A percentile compares a stretch with the other conserved stretches of the same genome.
Evolutionary conservation across 2,888 invertebrate species (phyloP).

Genomic region (Apantesis nais): DNA sequence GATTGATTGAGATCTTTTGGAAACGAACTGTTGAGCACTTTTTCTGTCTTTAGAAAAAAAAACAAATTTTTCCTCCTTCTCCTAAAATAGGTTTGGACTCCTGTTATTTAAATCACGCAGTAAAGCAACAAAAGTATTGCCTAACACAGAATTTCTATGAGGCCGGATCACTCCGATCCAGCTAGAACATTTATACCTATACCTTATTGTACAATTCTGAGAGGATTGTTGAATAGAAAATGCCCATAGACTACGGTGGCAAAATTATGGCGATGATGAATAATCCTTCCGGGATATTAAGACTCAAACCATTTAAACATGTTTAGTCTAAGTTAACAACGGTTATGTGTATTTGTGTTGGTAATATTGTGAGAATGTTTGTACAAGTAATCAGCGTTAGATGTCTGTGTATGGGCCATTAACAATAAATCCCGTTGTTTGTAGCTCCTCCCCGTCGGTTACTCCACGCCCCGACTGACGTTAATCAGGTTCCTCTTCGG

Average conservation of each 20-base stretch:
- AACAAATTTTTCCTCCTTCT: no score
- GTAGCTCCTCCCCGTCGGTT: slow-evolving; percentile 58
- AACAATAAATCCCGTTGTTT: slow-evolving; percentile 80
- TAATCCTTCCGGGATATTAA: background rate
- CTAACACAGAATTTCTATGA: no score
- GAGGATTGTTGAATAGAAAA: no score
- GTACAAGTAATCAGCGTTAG: slow-evolving; percentile 69
- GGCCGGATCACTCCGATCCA: no score
- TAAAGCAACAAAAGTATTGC: no score
- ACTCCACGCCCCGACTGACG: slow-evolving; percentile 60
- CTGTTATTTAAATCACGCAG: no score
- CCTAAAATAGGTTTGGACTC: no score
- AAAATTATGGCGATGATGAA: background rate
- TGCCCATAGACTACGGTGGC: no score
- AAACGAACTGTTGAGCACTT: slow-evolving; percentile 30
- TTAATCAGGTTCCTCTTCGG: slow-evolving; percentile 76
- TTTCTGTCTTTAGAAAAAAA: slow-evolving; percentile 13
- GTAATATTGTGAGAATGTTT: slow-evolving; percentile 53
- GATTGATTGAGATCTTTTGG: slow-evolving; percentile 25
- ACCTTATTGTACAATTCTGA: no score
- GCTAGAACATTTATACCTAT: no score
- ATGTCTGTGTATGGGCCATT: slow-evolving; percentile 72
- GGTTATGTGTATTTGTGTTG: slow-evolving; percentile 23
- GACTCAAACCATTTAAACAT: no score
- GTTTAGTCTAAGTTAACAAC: background rate